Base-by-base conservation (phyloP, 1,140 invertebrate genomes). In the Phymorhynchus buccinoides region DNA sequence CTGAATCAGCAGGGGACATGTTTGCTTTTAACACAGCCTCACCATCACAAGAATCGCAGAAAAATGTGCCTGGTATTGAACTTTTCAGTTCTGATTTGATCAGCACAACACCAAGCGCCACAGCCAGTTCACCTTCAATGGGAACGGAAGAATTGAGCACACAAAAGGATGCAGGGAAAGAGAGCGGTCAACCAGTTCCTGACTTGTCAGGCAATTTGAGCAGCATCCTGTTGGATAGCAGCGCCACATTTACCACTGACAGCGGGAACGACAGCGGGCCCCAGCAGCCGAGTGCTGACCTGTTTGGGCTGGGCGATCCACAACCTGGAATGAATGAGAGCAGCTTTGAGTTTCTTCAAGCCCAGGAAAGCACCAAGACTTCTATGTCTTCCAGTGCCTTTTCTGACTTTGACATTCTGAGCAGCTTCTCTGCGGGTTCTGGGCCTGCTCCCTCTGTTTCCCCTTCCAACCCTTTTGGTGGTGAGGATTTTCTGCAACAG, bases 371-470 rank as follows among this genome's bases (percentile, higher is more conserved):
- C 35, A 37, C 9, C n/a, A 39, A 37, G 27, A 44, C n/a, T 16
- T 35, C 62, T n/a, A 62, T 71, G n/a, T 35, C 62, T 27, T 83
- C 41, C 52, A 83, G 73, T 27, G 18, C 73, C 18, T 37, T 75
- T 27, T 75, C 73, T 14, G 73, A 75, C 73, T 75, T 75, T 75
- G 73, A 75, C 35, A 35, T 75, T 75, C 37, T 75, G 73, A 75
- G 73, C 27, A 37, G 81, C 39, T 35, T 66, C 56, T 44, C 62
- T 30, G 14, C 81, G 16, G n/a, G n/a, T n/a, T n/a, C 62, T 68
- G 27, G 39, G 12, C 66, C 62, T 27, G 66, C 81, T 3, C 9
- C 62, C 3, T 1, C 41, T 27, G 18, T 18, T 14, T 30, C 22
- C 22, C 30, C 12, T 71, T 41, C 56, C 68, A 71, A 71, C 16